A percentile compares a stretch with the other conserved stretches of the same genome.
Conservation (phyloP, 64 coral and sea anemone species). For the Anthopleura sola region DNA sequence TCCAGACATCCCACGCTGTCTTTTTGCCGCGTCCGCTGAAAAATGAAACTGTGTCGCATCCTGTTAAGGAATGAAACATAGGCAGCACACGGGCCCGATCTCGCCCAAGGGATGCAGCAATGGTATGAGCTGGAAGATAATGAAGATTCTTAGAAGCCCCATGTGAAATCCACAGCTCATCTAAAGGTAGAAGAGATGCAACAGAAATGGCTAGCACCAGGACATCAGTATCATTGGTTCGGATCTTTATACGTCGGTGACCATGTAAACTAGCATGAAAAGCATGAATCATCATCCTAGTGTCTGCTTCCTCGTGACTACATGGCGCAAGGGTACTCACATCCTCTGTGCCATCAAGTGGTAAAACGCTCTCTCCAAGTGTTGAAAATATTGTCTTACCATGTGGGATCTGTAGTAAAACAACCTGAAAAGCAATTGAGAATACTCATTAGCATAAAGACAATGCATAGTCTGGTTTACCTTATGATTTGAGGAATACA, state of each 20-base stretch:
- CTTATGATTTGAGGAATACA: too few species aligned
- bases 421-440: conserved; percentile 22
- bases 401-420: conserved; percentile 15
- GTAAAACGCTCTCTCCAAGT: conserved; percentile 28
- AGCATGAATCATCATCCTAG: conserved; percentile 8
- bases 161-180: neutral
- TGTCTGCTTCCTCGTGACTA: conserved; percentile 41
- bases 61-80: neutral
- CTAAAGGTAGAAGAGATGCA: neutral
- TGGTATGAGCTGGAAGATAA: conserved; percentile 25
- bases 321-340: conserved; percentile 13
- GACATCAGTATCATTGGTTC: too few species aligned
- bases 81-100: conserved; percentile 19
- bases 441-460: neutral
- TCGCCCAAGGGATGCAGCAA: conserved; percentile 32
- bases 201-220: too few species aligned
- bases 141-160: conserved; percentile 15
- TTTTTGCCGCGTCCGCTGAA: conserved; percentile 32
- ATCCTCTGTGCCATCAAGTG: neutral
- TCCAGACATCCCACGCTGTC: neutral
- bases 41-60: conserved; percentile 39
- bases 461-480: neutral
- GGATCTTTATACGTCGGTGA: conserved; percentile 12
- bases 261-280: neutral
- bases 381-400: conserved; percentile 27